phyloP scores from a whole-genome alignment of 2,888 invertebrate genomes.

The Habroteleia sp. region DNA sequence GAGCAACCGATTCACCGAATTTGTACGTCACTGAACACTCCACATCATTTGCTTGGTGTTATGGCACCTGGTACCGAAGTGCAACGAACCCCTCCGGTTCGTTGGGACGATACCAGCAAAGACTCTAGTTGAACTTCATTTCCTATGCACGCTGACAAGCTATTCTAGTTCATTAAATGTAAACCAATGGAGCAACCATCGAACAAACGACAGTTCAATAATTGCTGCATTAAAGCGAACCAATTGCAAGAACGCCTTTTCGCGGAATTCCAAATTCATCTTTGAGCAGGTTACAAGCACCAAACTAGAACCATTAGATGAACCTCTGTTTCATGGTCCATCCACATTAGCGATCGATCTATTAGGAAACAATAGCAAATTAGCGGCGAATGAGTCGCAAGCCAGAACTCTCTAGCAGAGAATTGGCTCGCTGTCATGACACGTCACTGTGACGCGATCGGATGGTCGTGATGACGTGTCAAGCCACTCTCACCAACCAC shows the following conservation, averaged over 20 bases:
- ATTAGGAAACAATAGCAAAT: background rate
- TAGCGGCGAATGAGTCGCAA: background rate
- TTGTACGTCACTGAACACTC: conserved; percentile 19
- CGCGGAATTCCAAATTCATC: background rate
- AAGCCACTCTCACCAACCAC: conserved; percentile 53
- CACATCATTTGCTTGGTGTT: conserved; percentile 16
- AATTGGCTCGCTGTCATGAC: too few relatives aligned
- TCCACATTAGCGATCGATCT: conserved; percentile 6
- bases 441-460: background rate
- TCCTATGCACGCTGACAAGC: conserved; percentile 14
- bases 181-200: background rate
- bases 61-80: conserved; percentile 22
- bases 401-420: too few relatives aligned
- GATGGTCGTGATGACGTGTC: conserved; percentile 40
- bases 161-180: background rate
- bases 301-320: conserved; percentile 1
- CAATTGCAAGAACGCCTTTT: too few relatives aligned
- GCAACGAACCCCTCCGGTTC: background rate
- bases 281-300: background rate
- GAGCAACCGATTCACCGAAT: conserved; percentile 8
- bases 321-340: conserved; percentile 32
- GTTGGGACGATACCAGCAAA: conserved; percentile 1
- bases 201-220: background rate
- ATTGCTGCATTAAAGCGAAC: too few relatives aligned
- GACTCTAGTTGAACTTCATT: background rate